phyloP scores from a whole-genome alignment of 2,113 vertebrate genomes.

The Nothobranchius furzeri region DNA sequence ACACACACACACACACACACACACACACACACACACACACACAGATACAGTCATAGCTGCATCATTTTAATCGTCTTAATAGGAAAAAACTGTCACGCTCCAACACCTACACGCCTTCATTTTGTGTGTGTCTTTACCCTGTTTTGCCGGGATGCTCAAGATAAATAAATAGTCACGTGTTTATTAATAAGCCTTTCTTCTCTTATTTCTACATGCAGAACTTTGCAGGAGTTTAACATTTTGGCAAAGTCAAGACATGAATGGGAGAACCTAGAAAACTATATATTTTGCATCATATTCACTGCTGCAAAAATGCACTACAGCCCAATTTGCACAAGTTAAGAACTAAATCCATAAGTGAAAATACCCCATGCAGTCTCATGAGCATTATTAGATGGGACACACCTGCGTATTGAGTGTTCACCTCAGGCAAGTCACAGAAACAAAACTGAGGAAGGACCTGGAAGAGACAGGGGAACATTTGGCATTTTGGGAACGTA shows the following conservation, averaged over 20 bases:
- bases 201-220: background rate
- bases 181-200: background rate
- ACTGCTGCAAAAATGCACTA: too few species aligned
- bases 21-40: background rate
- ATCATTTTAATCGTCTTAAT: constrained; percentile 73
- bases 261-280: background rate
- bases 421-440: constrained; percentile 31
- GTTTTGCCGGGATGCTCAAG: constrained; percentile 43
- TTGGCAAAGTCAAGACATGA: background rate
- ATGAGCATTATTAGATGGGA: constrained; percentile 9
- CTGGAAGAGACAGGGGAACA: constrained; percentile 34
- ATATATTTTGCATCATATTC: too few species aligned
- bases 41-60: constrained; percentile 21
- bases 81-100: constrained; percentile 64
- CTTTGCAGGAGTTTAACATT: background rate
- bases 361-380: background rate
- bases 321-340: too few species aligned
- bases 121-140: constrained; percentile 13
- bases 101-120: constrained; percentile 55
- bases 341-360: too few species aligned
- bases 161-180: constrained; percentile 28
- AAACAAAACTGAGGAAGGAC: background rate
- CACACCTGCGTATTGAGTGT: background rate
- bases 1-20: background rate
- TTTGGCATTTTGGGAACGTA: constrained; percentile 61